Evolutionary conservation across 1,140 invertebrate species (phyloP).

Genomic region (Drosophila obscura): DNA sequence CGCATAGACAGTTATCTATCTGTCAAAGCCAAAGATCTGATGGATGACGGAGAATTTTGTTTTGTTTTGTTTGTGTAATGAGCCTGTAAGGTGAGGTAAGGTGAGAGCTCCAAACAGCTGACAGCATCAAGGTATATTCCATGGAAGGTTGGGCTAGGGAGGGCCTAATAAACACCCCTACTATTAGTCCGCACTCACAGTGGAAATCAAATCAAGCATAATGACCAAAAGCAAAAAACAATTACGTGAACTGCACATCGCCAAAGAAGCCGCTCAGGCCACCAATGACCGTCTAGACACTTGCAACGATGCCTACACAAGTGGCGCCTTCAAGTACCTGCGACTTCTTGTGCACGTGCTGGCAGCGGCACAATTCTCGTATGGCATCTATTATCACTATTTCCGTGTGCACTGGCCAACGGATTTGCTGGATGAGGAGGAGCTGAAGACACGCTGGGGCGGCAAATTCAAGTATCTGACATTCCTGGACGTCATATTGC

Average conservation of each 20-base stretch:
- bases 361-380: slow-evolving; percentile 65
- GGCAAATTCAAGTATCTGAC: slow-evolving; percentile 80
- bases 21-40: neutral
- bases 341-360: slow-evolving; percentile 65
- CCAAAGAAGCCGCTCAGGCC: slow-evolving; percentile 45
- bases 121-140: neutral
- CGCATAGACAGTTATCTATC: slow-evolving; percentile 2
- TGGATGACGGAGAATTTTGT: neutral
- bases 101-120: slow-evolving; percentile 18
- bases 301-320: slow-evolving; percentile 68
- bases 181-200: no score
- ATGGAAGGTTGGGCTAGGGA: no score
- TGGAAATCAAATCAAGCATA: neutral
- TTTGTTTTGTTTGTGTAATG: neutral
- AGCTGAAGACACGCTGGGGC: slow-evolving; percentile 67
- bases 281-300: slow-evolving; percentile 46
- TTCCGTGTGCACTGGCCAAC: slow-evolving; percentile 62
- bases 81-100: no score
- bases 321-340: slow-evolving; percentile 69
- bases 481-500: slow-evolving; percentile 70
- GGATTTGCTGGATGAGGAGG: slow-evolving; percentile 53
- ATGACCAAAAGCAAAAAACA: slow-evolving; percentile 68
- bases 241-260: slow-evolving; percentile 50
- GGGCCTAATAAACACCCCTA: no score
- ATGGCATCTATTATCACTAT: slow-evolving; percentile 71